Base-by-base conservation (phyloP, 1,140 invertebrate species). In the Panonychus citri region DNA sequence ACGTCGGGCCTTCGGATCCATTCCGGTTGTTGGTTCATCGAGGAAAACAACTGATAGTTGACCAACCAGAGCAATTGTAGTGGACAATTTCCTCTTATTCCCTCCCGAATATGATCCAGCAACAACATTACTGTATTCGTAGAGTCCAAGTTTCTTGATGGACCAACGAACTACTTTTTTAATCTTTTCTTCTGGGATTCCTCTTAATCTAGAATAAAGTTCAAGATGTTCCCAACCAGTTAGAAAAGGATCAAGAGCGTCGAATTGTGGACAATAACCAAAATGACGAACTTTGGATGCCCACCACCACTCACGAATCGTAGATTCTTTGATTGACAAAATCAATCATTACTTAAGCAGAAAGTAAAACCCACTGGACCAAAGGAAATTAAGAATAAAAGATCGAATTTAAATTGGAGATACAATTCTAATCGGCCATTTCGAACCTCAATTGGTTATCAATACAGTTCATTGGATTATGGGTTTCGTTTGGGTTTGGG, bases 61-160 rank as follows among this genome's bases (percentile, higher is more conserved):
- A 43, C 82, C 82, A 66, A 89, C 75, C 27, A 95, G 69, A 8
- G 91, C 83, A 49, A 98, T 78, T 0, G 89, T 89, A 42, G 89
- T 87, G 61, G 85, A 91, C 26, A 98, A 70, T 68, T 96, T 94
- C 43, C 91, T 75, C 67, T 91, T 94, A 62, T 94, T 97, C 0
- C 91, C 93, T 12, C 62, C 60, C 66, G 15, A 19, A 17, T 30
- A 30, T 3, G 24, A 17, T 30, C 27, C 25, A 15, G 50, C 50
- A 15, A 8, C 25, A 1, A 30, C 4, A 52, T 26, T n/a, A 10
- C 15, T 34, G 17, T 52, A 30, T 10, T 30, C 21, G 15, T 12
- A 15, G 13, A 52, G 50, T 30, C 24, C 50, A 4, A 26, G 21
- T 52, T 52, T 30, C 21, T 30, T 13, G 21, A 52, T 52, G 1